Base-by-base conservation (phyloP, 2,797 vertebrate genomes). In the Hemibagrus guttatus region DNA sequence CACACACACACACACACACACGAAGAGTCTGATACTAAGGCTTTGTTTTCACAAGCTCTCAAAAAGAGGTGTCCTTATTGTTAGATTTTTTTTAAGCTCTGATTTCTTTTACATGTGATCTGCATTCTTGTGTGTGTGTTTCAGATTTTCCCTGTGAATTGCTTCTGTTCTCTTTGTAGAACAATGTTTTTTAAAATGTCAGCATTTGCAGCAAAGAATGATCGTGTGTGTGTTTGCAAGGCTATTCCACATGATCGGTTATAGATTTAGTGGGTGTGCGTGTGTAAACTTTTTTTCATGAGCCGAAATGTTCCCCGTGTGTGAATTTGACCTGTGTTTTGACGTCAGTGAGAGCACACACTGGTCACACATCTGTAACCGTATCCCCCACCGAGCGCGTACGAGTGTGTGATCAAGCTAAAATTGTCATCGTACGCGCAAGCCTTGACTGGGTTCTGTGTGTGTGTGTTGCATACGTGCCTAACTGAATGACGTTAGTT, bases 271-370 rank as follows among this genome's bases (percentile, higher is more conserved):
- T 66, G 74, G 35, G 64, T 31, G 66, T 80, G 76, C 7, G n/a
- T 58, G 79, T 79, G 59, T 87, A 58, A 75, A 69, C 72, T 81
- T 79, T 83, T 71, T 63, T 83, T 12, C 17, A 42, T 56, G 61
- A 28, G 85, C 54, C 76, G 12, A 86, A 86, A 46, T 85, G 88
- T 89, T 86, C 87, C 59, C 78, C 81, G 85, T 88, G 58, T 58
- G 87, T 85, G 88, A 92, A 92, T 84, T 85, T 56, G 91, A 91
- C 88, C 91, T 86, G 89, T 78, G 86, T 88, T 66, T 89, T 92
- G 91, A 92, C 91, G 89, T 91, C 88, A 89, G 90, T 84, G 82
- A 64, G 71, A 85, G 82, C 86, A 26, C 87, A 87, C 81, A 82
- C 84, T 82, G 87, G 86, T 88, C 90, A 89, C 90, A 88, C 89